Evolutionary conservation across 2,888 invertebrate genomes (phyloP).

Genomic region (Drosophila cognata): DNA sequence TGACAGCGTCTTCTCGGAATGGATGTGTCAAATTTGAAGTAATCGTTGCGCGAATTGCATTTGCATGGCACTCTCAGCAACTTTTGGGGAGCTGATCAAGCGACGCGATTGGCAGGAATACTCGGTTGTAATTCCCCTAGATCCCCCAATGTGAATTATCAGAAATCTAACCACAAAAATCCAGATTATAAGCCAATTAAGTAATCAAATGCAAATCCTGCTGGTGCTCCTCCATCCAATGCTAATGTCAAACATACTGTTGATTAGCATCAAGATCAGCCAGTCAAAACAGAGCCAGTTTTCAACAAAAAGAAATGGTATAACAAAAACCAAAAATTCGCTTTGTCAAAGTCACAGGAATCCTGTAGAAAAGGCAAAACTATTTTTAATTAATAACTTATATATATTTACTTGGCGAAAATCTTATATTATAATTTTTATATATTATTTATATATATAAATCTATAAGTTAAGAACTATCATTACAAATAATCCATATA

Average conservation of each 20-base stretch:
- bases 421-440: background rate
- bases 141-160: background rate
- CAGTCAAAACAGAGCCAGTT: background rate
- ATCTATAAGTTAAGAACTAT: too few relatives aligned
- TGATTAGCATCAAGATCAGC: background rate
- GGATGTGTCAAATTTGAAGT: background rate
- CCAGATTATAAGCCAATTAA: background rate
- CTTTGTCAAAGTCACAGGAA: background rate
- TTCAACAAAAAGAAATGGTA: background rate
- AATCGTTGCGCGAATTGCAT: slow-evolving; percentile 6
- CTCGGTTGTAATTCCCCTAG: background rate
- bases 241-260: background rate
- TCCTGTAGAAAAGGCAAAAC: background rate
- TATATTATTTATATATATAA: too few relatives aligned
- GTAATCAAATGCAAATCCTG: background rate
- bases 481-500: too few relatives aligned
- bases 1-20: background rate
- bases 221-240: background rate
- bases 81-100: background rate
- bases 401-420: background rate
- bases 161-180: background rate
- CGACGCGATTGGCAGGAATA: background rate
- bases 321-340: slow-evolving; percentile 6
- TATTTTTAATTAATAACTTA: background rate
- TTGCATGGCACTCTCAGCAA: background rate